Percentiles rank a stretch among this genome's conserved stretches.
Evolutionary conservation across 2,797 vertebrate species (phyloP).

Genomic region (Cryptoprocta ferox): DNA sequence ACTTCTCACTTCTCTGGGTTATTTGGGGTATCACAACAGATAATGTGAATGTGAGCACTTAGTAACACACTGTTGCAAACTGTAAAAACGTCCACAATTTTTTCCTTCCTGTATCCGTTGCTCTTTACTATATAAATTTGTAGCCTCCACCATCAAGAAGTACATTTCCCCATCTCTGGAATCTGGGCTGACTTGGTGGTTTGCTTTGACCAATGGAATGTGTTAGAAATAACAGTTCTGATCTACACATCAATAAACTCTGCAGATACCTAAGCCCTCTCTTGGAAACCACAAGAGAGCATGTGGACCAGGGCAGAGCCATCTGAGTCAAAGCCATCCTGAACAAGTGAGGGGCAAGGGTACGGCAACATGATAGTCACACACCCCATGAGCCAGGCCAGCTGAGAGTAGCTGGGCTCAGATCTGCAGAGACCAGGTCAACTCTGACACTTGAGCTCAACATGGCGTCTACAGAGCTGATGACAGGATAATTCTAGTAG

Average conservation of each 20-base stretch:
- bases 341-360: no score
- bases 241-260: not conserved
- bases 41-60: not conserved
- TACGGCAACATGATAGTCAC: not conserved
- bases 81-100: not conserved
- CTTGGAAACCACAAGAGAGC: not conserved
- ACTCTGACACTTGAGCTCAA: not conserved
- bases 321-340: no score
- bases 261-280: not conserved
- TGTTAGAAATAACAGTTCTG: not conserved
- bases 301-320: fast-evolving
- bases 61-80: not conserved
- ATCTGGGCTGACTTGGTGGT: not conserved
- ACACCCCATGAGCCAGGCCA: not conserved
- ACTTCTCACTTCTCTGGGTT: not conserved
- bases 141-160: not conserved
- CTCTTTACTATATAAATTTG: not conserved
- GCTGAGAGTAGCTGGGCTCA: not conserved
- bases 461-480: not conserved
- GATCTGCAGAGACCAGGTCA: not conserved
- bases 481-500: not conserved
- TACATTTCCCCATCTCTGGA: not conserved
- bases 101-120: not conserved
- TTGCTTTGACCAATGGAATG: not conserved
- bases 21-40: not conserved